Base-by-base conservation (phyloP, 53 echinoderm and acorn worm genomes). In the Antedon mediterranea region DNA sequence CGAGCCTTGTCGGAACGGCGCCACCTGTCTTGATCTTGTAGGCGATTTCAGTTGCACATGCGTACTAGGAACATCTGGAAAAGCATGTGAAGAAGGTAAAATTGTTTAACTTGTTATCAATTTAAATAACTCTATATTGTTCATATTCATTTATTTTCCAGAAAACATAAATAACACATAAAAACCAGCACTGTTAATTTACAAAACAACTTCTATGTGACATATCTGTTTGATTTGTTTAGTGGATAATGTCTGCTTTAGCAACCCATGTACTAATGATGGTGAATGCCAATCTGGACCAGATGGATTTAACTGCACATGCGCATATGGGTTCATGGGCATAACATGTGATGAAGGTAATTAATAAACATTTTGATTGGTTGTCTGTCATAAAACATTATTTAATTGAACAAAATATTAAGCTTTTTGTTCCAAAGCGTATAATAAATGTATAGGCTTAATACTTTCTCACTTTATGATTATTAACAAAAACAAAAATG, bases 311-410 rank as follows among this genome's bases (percentile, higher is more conserved):
- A 90, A 86, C 71, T 93, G 93, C 74, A 85, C 88, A 9, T 93
- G 93, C 78, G 80, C 82, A 34, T 90, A 90, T 86, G 93, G 93
- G 5, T 93, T 86, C 74, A 84, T 77, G 41, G 93, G 93, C 4
- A 43, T 6, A 33, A 82, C 88, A 28, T 93, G 93, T 88, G 86
- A 93, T 72, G 78, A 77, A 72, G 93, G 93, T 93, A 71, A 76
- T 85, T 43, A 4, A 4, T 37, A 11, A 37, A 37, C 11, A 37
- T 6, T 37, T 37, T 6, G 11, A 37, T 37, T 4, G 37, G 4
- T 37, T 37, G 4, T 6, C 37, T 37, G 37, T 6, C 11, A 37
- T 37, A 37, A 37, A 37, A 4, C 11, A 11, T 37, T 4, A 37
- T 11, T n/a, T 6, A 37, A 37, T 4, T 37, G 11, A 37, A 4